These are phyloP conservation scores for Augochlorella aurata DNA, from an alignment of 2,888 invertebrate species.

Conservation along the genomic window DNA sequence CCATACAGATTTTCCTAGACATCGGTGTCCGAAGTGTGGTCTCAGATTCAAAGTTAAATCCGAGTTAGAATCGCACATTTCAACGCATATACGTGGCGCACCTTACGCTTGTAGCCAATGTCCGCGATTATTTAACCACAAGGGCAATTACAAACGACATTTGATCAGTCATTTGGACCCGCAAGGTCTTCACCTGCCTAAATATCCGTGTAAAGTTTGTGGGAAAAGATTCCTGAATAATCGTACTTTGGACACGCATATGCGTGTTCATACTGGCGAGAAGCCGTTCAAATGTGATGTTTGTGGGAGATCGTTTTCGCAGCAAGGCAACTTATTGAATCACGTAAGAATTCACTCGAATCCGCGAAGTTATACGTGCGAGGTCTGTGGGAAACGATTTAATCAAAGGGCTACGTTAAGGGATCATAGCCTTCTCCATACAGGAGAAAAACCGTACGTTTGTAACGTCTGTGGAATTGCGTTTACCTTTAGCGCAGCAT, in stretches of 20 bases:
- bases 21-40: conserved; percentile 78
- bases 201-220: conserved; percentile 84
- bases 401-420: conserved; percentile 79
- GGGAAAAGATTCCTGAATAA: conserved; percentile 85
- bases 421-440: conserved; percentile 78
- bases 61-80: conserved; percentile 75
- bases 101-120: conserved; percentile 78
- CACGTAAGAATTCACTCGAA: conserved; percentile 78
- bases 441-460: conserved; percentile 79
- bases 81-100: conserved; percentile 69
- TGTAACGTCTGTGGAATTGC: conserved; percentile 78
- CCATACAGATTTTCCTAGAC: conserved; percentile 77
- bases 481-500: conserved; percentile 78
- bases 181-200: conserved; percentile 78
- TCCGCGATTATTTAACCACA: conserved; percentile 76
- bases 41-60: conserved; percentile 73
- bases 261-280: conserved; percentile 85
- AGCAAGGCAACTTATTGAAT: conserved; percentile 78
- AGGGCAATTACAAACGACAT: conserved; percentile 79
- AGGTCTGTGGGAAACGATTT: conserved; percentile 79
- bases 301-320: conserved; percentile 83
- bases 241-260: conserved; percentile 84
- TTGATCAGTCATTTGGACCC: conserved; percentile 78
- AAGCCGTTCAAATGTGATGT: conserved; percentile 84
- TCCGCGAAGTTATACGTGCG: conserved; percentile 78